A percentile compares a stretch with the other conserved stretches of the same genome.
Evolutionary conservation across 2,888 invertebrate genomes (phyloP).

Genomic region (Drosophila lacicola): DNA sequence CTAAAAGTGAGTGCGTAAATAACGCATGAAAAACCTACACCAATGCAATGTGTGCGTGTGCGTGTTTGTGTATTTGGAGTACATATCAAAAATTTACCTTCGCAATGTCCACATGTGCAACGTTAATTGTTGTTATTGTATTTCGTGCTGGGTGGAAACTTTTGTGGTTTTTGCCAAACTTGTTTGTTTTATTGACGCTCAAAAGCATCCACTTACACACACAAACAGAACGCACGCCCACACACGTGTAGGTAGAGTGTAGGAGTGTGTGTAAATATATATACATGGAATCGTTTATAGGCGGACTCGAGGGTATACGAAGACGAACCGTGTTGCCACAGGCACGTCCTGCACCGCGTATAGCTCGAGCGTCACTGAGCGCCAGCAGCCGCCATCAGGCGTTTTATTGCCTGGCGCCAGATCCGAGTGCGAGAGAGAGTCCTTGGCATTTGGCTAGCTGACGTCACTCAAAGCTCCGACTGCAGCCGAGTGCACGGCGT

Average conservation of each 20-base stretch:
- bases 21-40: slow-evolving; percentile 31
- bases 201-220: slow-evolving; percentile 45
- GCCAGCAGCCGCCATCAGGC: slow-evolving; percentile 25
- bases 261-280: neutral
- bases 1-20: slow-evolving; percentile 52
- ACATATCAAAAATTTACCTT: slow-evolving; percentile 38
- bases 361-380: slow-evolving; percentile 73
- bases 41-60: neutral
- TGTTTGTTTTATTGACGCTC: slow-evolving; percentile 71
- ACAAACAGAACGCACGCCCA: slow-evolving; percentile 31
- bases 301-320: slow-evolving; percentile 1
- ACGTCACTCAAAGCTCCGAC: slow-evolving; percentile 70
- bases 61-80: slow-evolving; percentile 6
- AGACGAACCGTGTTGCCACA: slow-evolving; percentile 6
- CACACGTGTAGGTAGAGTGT: slow-evolving; percentile 26
- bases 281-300: neutral
- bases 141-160: slow-evolving; percentile 21
- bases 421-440: slow-evolving; percentile 49
- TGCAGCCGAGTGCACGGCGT: slow-evolving; percentile 34
- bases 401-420: neutral
- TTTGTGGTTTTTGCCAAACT: slow-evolving; percentile 49
- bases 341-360: slow-evolving; percentile 68
- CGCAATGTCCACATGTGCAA: slow-evolving; percentile 33
- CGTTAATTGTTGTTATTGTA: slow-evolving; percentile 40
- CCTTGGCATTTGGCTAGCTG: slow-evolving; percentile 78